These are phyloP conservation scores for Exocentrus adspersus DNA, from an alignment of 2,888 invertebrate genomes.

Conservation along the genomic window DNA sequence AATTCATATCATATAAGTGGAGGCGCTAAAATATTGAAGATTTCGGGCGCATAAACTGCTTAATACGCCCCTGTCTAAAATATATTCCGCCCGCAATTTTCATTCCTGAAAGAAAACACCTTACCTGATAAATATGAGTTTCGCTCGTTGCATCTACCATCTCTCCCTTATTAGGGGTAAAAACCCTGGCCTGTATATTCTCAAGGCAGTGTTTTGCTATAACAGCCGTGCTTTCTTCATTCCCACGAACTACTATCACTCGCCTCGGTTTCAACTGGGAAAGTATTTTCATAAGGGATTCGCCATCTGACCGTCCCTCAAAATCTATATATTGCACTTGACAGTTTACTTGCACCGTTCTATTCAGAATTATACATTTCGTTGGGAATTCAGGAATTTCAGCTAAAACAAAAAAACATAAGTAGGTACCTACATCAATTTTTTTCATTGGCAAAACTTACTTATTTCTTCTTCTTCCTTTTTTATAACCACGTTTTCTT, in stretches of 20 bases:
- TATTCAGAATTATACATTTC: slow-evolving; percentile 82
- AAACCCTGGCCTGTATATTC: slow-evolving; percentile 78
- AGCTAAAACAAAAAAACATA: slow-evolving; percentile 43
- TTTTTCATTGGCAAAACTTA: slow-evolving; percentile 38
- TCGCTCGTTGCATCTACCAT: slow-evolving; percentile 96
- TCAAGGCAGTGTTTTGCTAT: slow-evolving; percentile 75
- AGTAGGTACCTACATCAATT: neutral
- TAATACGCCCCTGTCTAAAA: too few species aligned
- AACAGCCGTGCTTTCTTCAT: slow-evolving; percentile 73
- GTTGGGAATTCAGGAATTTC: slow-evolving; percentile 83
- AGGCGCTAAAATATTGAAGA: too few species aligned
- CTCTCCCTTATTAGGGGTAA: slow-evolving; percentile 85
- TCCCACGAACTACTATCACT: slow-evolving; percentile 81
- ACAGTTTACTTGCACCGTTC: slow-evolving; percentile 83
- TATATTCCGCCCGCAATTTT: too few species aligned
- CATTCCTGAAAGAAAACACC: neutral
- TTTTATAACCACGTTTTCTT: slow-evolving; percentile 73
- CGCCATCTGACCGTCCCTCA: slow-evolving; percentile 92
- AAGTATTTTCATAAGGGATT: slow-evolving; percentile 83
- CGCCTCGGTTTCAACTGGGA: slow-evolving; percentile 83
- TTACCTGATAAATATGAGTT: slow-evolving; percentile 95
- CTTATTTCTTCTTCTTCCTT: slow-evolving; percentile 67
- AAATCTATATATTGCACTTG: slow-evolving; percentile 95
- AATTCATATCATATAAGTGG: too few species aligned
- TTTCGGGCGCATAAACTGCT: too few species aligned